Base-by-base conservation (phyloP, 2,797 vertebrate genomes). In the Tragopan temminckii region DNA sequence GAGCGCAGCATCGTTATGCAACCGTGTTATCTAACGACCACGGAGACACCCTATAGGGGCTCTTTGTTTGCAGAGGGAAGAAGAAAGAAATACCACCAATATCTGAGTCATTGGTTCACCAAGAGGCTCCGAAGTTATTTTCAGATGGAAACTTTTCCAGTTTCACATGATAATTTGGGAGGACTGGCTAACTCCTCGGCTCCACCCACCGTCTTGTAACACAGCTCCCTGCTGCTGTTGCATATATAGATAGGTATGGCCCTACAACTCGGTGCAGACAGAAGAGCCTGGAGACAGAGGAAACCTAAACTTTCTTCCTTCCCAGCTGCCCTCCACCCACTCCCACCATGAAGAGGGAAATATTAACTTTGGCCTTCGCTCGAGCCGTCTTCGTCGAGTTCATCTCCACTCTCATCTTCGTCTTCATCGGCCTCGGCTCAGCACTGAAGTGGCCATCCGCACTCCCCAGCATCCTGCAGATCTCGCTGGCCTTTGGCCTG, bases 401-500 rank as follows among this genome's bases (percentile, higher is more conserved):
- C 84, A 86, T 98, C 81, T 98, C 93, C 92, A 98, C 98, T 1
- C 94, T 98, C 94, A 96, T 98, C 95, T 98, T 98, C 3, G 97
- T 98, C 91, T 98, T 98, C 97, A 98, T 98, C 5, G 98, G 98
- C 79, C 97, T 98, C 3, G 97, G 96, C 82, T 98, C 98, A 3
- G 98, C 98, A 9, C 95, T 98, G 74, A 97, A 97, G 94, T 98
- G 98, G 98, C 98, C 98, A 0, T 98, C 98, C 0, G 97, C 97
- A 3, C 91, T 98, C 80, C 98, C 98, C 77, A 96, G 90, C 79
- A 95, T 98, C 70, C 96, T 98, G 11, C 98, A 98, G 96, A 98
- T 98, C 78, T 12, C 98, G 0, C 67, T 98, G 95, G 97, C 98
- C 0, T 98, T 98, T 1, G 98, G 98, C 59, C 81, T 98, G 92